These are phyloP conservation scores for Dipodomys merriami DNA, from an alignment of 2,113 vertebrate genomes.

Conservation along the genomic window DNA sequence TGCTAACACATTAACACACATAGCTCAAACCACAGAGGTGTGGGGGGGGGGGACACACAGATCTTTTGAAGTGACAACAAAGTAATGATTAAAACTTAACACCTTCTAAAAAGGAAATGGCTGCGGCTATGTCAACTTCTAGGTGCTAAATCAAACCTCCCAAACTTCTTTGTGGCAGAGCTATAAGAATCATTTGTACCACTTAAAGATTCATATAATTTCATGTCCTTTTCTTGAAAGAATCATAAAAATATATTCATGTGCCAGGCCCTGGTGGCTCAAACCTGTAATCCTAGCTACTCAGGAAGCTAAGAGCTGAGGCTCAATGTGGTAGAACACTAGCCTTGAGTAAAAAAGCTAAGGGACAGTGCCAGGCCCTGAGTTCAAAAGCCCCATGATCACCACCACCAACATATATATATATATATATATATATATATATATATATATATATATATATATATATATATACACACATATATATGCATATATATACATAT, in stretches of 20 bases:
- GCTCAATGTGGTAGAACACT: too few species aligned
- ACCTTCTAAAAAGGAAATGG: slow-evolving; percentile 71
- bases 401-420: too few species aligned
- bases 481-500: too few species aligned
- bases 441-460: too few species aligned
- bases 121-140: slow-evolving; percentile 1
- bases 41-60: slow-evolving; percentile 9
- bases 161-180: neutral
- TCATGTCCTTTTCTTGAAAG: neutral
- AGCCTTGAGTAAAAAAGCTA: too few species aligned
- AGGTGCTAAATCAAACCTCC: neutral
- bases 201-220: neutral
- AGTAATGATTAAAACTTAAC: slow-evolving; percentile 59
- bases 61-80: slow-evolving; percentile 61
- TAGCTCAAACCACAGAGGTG: slow-evolving; percentile 55
- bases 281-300: too few species aligned
- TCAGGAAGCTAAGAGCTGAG: too few species aligned
- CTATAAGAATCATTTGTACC: neutral
- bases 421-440: too few species aligned
- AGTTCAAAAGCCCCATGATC: too few species aligned
- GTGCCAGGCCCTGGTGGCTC: too few species aligned
- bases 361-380: too few species aligned
- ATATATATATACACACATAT: too few species aligned
- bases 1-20: slow-evolving; percentile 46
- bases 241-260: neutral